Conservation (phyloP, 2,888 invertebrate genomes). For the Thelaira solivaga region DNA sequence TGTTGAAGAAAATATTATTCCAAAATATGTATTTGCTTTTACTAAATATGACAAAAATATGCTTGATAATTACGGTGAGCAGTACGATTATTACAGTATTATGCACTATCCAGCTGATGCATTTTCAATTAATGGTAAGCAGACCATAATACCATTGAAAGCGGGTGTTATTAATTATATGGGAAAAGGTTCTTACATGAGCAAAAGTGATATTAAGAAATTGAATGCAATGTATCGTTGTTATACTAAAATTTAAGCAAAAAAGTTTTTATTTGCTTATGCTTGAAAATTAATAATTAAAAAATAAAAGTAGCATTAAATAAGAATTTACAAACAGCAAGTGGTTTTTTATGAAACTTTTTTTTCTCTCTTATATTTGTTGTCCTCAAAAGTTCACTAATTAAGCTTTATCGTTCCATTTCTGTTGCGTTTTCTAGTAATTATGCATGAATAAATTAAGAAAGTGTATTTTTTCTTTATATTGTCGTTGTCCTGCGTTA, state of each 20-base stretch:
- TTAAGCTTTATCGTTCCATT: too few relatives aligned
- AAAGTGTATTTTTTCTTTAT: background rate
- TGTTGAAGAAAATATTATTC: slow-evolving; percentile 73
- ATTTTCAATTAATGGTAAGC: slow-evolving; percentile 83
- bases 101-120: slow-evolving; percentile 87
- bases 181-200: slow-evolving; percentile 70
- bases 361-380: too few relatives aligned
- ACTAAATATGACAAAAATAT: slow-evolving; percentile 80
- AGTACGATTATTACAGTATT: slow-evolving; percentile 87
- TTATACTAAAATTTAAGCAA: slow-evolving; percentile 59
- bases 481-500: background rate
- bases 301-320: too few relatives aligned
- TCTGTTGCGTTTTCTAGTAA: too few relatives aligned
- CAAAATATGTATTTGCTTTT: slow-evolving; percentile 83
- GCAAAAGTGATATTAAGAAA: slow-evolving; percentile 70
- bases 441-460: too few relatives aligned
- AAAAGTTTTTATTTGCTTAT: too few relatives aligned
- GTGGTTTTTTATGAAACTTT: too few relatives aligned
- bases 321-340: too few relatives aligned
- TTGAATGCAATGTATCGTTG: slow-evolving; percentile 73
- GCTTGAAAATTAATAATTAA: too few relatives aligned
- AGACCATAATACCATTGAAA: slow-evolving; percentile 81
- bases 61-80: slow-evolving; percentile 81
- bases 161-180: slow-evolving; percentile 65
- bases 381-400: too few relatives aligned